Evolutionary conservation across 35 echinoderm and acorn worm genomes (phyloP).

Genomic region (Patiria miniata): DNA sequence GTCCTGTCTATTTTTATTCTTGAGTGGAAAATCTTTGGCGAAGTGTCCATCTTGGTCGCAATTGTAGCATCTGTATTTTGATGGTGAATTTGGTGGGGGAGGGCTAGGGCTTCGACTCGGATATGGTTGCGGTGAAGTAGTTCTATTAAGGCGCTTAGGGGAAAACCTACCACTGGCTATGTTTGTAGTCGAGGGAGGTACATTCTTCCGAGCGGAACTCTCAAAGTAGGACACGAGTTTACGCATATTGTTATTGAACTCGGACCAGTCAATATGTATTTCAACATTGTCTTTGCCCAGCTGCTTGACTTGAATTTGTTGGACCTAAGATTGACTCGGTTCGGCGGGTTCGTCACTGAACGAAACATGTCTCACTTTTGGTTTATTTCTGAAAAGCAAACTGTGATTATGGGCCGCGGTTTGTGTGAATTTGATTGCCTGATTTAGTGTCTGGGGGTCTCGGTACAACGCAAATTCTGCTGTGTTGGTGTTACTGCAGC

Average conservation of each 20-base stretch:
- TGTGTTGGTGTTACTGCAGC: background rate
- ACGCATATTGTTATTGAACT: background rate
- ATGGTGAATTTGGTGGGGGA: background rate
- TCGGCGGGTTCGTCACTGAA: background rate
- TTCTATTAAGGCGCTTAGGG: background rate
- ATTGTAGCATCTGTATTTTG: background rate
- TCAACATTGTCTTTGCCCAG: background rate
- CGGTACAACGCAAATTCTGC: background rate
- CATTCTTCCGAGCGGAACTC: background rate
- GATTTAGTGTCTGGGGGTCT: background rate
- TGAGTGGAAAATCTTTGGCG: background rate
- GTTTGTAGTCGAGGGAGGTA: background rate
- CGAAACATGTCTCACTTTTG: background rate
- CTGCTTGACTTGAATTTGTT: background rate
- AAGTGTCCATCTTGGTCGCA: background rate
- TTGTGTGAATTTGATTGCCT: background rate
- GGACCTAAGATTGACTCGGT: background rate
- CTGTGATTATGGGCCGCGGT: background rate
- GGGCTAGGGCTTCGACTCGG: background rate
- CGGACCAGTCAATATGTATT: background rate
- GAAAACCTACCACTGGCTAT: background rate
- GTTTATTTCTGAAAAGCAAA: background rate
- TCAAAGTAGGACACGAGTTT: background rate
- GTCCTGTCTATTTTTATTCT: background rate
- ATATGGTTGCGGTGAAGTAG: background rate